Percentiles rank a stretch among this genome's conserved stretches.
Conservation (phyloP, 1,140 invertebrate species). For the Bombus waltoni region DNA sequence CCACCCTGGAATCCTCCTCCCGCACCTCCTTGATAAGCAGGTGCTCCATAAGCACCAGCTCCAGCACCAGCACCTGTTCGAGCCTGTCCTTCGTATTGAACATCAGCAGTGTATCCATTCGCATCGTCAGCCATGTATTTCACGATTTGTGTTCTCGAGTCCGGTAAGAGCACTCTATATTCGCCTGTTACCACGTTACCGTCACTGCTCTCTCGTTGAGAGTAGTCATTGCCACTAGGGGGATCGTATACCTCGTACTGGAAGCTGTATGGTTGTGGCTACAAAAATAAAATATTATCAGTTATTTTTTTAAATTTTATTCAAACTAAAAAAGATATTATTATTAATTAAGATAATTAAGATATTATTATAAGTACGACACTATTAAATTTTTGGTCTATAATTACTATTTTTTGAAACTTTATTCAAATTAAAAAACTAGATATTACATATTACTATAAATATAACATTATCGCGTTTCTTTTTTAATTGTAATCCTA, state of each 20-base stretch:
- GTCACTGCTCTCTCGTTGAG: slow-evolving; percentile 87
- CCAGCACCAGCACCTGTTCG: slow-evolving; percentile 55
- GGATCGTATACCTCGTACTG: slow-evolving; percentile 90
- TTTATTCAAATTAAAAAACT: too few relatives aligned
- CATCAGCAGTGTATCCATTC: slow-evolving; percentile 90
- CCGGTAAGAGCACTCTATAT: slow-evolving; percentile 89
- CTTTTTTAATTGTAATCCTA: not conserved
- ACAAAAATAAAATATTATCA: slow-evolving; percentile 47
- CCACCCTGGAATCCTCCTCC: too few relatives aligned
- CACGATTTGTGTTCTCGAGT: slow-evolving; percentile 88
- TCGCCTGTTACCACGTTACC: slow-evolving; percentile 87
- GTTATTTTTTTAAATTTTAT: not conserved
- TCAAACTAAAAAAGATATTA: too few relatives aligned
- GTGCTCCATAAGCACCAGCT: slow-evolving; percentile 49
- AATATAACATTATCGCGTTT: not conserved
- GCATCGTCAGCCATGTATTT: slow-evolving; percentile 90
- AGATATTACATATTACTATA: too few relatives aligned
- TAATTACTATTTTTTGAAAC: too few relatives aligned
- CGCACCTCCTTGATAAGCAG: slow-evolving; percentile 21
- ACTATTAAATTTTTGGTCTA: too few relatives aligned
- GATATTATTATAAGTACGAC: too few relatives aligned
- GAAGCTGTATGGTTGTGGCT: slow-evolving; percentile 90
- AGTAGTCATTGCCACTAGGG: slow-evolving; percentile 88
- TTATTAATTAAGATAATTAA: too few relatives aligned
- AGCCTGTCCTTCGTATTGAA: slow-evolving; percentile 89